phyloP scores from a whole-genome alignment of 2,113 vertebrate species.

The Brachirus orientalis region DNA sequence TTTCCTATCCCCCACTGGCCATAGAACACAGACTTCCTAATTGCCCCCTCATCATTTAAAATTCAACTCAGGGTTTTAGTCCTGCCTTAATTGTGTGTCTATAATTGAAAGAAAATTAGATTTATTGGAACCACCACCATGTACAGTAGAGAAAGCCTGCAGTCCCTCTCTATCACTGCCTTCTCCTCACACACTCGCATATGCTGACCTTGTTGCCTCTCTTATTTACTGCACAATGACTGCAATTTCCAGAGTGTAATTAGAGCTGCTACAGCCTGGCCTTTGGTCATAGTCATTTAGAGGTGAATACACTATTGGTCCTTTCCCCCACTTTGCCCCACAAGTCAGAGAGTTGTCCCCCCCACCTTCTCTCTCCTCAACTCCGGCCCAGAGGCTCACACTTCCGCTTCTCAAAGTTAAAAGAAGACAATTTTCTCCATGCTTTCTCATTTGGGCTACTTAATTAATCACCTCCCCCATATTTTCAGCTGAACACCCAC shows the following conservation, averaged over 20 bases:
- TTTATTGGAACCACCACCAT: constrained; percentile 41
- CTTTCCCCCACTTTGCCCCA: constrained; percentile 1
- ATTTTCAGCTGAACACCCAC: constrained; percentile 67
- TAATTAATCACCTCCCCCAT: constrained; percentile 72
- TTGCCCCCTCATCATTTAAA: constrained; percentile 53
- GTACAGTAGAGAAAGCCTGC: constrained; percentile 30
- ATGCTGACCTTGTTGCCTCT: constrained; percentile 60
- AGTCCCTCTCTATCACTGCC: constrained; percentile 21
- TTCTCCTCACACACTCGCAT: constrained; percentile 10
- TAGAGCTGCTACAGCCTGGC: constrained; percentile 54
- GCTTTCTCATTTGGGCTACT: constrained; percentile 54
- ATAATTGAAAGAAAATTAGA: constrained; percentile 71
- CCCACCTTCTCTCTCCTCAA: constrained; percentile 3
- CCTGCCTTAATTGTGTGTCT: constrained; percentile 66
- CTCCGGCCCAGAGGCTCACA: constrained; percentile 6
- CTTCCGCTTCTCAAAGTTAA: constrained; percentile 13
- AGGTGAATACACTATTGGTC: constrained; percentile 54
- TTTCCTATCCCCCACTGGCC: constrained; percentile 54
- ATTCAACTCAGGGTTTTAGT: constrained; percentile 56
- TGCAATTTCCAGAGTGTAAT: constrained; percentile 65
- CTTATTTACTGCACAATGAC: constrained; percentile 72
- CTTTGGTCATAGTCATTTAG: constrained; percentile 65
- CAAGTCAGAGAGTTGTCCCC: constrained; percentile 7
- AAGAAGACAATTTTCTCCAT: constrained; percentile 29
- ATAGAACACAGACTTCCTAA: constrained; percentile 48